These are phyloP conservation scores for Iselma pallidipennis DNA, from an alignment of 2,888 invertebrate species.

Conservation along the genomic window DNA sequence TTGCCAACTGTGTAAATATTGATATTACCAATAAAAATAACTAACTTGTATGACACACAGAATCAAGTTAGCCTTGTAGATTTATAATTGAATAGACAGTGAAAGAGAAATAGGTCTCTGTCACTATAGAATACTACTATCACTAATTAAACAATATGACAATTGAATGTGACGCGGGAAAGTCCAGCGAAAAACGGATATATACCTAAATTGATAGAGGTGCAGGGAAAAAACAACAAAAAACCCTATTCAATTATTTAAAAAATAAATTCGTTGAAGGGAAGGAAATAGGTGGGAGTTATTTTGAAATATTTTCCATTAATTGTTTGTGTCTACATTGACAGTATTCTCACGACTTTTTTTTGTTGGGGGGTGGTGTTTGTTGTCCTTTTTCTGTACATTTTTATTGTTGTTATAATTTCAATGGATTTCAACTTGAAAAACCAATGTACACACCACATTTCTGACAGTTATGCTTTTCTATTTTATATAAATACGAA, in stretches of 20 bases:
- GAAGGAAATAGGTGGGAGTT: neutral
- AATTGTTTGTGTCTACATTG: neutral
- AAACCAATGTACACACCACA: slow-evolving; percentile 44
- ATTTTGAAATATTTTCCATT: neutral
- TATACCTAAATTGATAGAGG: neutral
- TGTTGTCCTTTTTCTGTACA: no score
- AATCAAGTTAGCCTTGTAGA: neutral
- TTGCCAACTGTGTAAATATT: neutral
- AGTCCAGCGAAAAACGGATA: neutral
- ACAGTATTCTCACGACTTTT: neutral
- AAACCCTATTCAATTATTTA: neutral
- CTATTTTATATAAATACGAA: no score
- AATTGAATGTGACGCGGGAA: neutral
- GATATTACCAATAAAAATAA: slow-evolving; percentile 2
- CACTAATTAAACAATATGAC: neutral
- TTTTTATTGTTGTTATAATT: neutral
- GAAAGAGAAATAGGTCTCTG: neutral
- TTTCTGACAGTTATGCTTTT: no score
- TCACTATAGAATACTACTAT: neutral
- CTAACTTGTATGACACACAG: neutral
- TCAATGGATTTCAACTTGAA: slow-evolving; percentile 16
- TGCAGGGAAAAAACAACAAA: neutral
- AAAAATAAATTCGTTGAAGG: neutral
- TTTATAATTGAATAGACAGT: neutral
- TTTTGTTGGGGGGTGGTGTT: no score